Evolutionary conservation across 2,113 vertebrate genomes (phyloP).

Genomic region (Zosterops borbonicus): DNA sequence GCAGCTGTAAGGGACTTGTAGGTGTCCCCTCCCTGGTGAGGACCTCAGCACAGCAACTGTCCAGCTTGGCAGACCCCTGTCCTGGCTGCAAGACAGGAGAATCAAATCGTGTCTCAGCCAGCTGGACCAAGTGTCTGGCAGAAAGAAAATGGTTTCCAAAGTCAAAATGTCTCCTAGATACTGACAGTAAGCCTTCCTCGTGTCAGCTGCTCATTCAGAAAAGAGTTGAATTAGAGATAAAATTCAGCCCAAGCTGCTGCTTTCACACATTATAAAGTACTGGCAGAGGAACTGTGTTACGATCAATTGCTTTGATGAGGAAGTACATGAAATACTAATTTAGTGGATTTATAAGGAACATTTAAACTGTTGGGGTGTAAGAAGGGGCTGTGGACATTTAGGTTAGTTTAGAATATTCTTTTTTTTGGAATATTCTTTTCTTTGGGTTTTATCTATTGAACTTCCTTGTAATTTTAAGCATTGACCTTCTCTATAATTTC

Average conservation of each 20-base stretch:
- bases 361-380: background rate
- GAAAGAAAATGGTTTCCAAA: constrained; percentile 67
- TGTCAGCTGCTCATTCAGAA: constrained; percentile 28
- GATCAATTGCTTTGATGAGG: background rate
- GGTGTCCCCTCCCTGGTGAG: accelerated
- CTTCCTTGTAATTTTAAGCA: background rate
- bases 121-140: constrained; percentile 20
- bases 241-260: background rate
- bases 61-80: background rate
- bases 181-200: background rate
- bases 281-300: background rate
- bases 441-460: background rate
- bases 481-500: background rate
- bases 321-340: background rate
- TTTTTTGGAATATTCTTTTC: background rate
- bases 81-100: background rate
- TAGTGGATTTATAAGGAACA: background rate
- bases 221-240: constrained; percentile 26
- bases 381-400: background rate
- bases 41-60: background rate
- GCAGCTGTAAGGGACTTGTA: accelerated
- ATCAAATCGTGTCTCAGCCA: background rate
- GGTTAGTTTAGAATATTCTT: background rate
- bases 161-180: constrained; percentile 60
- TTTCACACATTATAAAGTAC: background rate